Base-by-base conservation (phyloP, 2,888 invertebrate genomes). In the Cheilosia pagana region DNA sequence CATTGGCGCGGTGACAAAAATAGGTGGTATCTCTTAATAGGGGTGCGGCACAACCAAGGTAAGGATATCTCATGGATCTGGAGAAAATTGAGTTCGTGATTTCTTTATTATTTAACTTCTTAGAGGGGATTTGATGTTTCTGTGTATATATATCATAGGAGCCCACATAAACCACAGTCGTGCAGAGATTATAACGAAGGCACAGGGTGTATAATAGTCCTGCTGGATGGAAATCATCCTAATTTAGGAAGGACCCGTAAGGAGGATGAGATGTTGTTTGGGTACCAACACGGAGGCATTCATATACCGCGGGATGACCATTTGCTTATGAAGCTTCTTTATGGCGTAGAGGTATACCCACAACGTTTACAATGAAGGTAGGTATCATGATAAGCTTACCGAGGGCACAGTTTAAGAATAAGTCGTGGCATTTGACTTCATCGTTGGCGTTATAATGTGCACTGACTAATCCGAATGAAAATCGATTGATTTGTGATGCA, bases 71-170 rank as follows among this genome's bases (percentile, higher is more conserved):
- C 50, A 52, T 48, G 72, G 71, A 83, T 71, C 71, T 70, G 67
- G 48, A 21, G 70, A 65, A 81, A 85, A 79, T 81, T 81, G 81
- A 85, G 85, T 85, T 85, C 85, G 85, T 85, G 85, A 79, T 85
- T 85, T 85, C 65, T 85, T 85, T 81, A 85, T 85, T 85, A 85
- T 85, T 85, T 79, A 75, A 85, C 85, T 81, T 85, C 85, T 85
- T 85, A 85, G 68, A 62, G 41, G 41, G 25, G 75, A 62, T 76
- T 71, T 71, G 67, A 72, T 71, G 59, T 75, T 70, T 79, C 79
- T 74, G 7, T 74, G 7, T 25, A 25, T 5, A 25, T 5, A 65
- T 71, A 79, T 81, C 76, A 65, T 31, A 45, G 35, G 63, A 71
- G 75, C 59, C 70, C 70, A 75, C 60, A 68, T n/a, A 70, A 63